Conservation (phyloP, 2,888 invertebrate genomes). For the Caenorhabditis sp. region DNA sequence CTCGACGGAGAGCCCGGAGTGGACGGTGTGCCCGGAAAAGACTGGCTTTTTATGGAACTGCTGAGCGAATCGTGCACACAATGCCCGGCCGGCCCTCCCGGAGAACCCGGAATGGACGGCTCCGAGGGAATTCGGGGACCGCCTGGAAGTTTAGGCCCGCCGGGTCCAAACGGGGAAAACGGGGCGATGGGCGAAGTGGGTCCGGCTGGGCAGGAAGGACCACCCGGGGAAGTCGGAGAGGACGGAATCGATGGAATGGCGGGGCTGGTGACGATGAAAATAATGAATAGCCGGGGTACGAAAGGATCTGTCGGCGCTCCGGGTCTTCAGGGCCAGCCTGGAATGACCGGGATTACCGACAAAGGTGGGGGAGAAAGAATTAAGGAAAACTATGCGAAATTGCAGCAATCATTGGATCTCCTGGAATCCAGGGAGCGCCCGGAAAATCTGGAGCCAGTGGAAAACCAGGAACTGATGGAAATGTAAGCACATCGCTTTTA, state of each 20-base stretch:
- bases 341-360: conserved; percentile 26
- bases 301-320: conserved; percentile 17
- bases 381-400: background rate
- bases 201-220: conserved; percentile 8
- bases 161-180: conserved; percentile 17
- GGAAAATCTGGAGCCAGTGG: conserved; percentile 17
- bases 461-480: background rate
- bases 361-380: conserved; percentile 2
- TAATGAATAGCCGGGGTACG: conserved; percentile 25
- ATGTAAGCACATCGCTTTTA: no score
- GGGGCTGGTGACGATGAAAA: conserved; percentile 25
- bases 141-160: conserved; percentile 11
- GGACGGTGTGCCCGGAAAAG: conserved; percentile 31
- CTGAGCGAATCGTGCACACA: conserved; percentile 25
- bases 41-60: conserved; percentile 23
- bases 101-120: conserved; percentile 30
- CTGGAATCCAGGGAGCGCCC: conserved; percentile 17
- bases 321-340: conserved; percentile 33
- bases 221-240: conserved; percentile 18
- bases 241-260: conserved; percentile 28
- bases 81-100: conserved; percentile 44
- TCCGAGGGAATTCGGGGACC: conserved; percentile 41
- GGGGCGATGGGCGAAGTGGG: conserved; percentile 27
- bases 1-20: conserved; percentile 30
- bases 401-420: conserved; percentile 23